Percentiles rank a stretch among this genome's conserved stretches.
phyloP scores from a whole-genome alignment of 2,113 vertebrate species.

The Alexandromys fortis region DNA sequence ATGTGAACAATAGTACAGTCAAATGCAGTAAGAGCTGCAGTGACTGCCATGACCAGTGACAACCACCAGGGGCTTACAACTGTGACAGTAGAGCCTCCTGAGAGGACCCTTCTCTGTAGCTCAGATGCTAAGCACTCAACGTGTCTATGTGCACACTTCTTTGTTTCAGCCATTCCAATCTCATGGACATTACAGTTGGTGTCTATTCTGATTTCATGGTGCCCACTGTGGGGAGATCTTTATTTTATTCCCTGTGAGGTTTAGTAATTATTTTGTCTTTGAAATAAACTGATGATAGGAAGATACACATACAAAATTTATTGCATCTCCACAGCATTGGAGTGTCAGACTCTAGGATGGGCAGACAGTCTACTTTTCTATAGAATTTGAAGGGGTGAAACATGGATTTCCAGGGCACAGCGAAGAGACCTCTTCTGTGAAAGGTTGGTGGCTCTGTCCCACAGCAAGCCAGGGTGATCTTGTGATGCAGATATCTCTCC shows the following conservation, averaged over 20 bases:
- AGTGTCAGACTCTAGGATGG: not conserved
- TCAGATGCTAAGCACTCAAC: not conserved
- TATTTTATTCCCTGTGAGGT: not conserved
- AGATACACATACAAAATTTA: not conserved
- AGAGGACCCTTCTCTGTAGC: not conserved
- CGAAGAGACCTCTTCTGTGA: not conserved
- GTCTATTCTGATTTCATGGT: not conserved
- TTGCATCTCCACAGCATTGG: not conserved
- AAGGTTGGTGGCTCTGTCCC: no score
- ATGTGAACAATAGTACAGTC: not conserved
- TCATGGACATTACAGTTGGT: not conserved
- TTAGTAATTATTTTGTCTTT: not conserved
- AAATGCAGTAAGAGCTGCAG: not conserved
- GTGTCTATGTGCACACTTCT: rapidly evolving
- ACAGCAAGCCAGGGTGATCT: not conserved
- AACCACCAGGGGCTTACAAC: not conserved
- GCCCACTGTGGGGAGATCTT: not conserved
- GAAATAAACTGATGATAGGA: not conserved
- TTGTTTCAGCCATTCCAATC: not conserved
- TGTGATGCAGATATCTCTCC: not conserved
- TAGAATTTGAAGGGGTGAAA: not conserved
- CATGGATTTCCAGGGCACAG: not conserved
- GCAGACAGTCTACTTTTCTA: not conserved
- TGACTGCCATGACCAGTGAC: not conserved
- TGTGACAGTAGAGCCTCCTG: not conserved